Evolutionary conservation across 1,140 invertebrate species (phyloP).

Genomic region (Brachionus koreanus): DNA sequence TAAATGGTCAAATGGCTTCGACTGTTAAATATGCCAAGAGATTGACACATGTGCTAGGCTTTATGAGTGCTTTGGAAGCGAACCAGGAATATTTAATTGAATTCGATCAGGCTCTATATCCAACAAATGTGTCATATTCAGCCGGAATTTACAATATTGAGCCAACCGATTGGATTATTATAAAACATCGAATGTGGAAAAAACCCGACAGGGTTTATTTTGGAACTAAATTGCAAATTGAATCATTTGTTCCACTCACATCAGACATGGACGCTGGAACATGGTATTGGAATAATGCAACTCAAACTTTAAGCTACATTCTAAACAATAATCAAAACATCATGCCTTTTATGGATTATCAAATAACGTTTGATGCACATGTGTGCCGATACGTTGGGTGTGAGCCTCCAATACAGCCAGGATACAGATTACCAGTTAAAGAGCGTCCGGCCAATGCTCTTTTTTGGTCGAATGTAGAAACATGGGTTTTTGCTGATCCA

Average conservation of each 20-base stretch:
- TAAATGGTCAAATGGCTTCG: background rate
- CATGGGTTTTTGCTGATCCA: background rate
- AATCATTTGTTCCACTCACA: constrained; percentile 2
- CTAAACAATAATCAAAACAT: background rate
- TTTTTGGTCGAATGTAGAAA: constrained; percentile 20
- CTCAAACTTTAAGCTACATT: background rate
- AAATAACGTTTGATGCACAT: background rate
- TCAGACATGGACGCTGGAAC: background rate
- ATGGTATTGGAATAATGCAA: constrained; percentile 32
- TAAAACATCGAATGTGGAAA: background rate
- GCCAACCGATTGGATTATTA: background rate
- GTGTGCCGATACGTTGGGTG: constrained; percentile 29
- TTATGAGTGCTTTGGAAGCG: background rate
- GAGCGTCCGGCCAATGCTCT: background rate
- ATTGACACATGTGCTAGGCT: background rate
- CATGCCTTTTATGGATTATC: background rate
- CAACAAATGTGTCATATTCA: background rate
- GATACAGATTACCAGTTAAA: background rate
- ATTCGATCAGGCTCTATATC: constrained; percentile 1
- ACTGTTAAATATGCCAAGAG: background rate
- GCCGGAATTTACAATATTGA: background rate
- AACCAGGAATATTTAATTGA: constrained; percentile 26
- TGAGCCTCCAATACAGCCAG: constrained; percentile 18
- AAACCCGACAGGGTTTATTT: constrained; percentile 23
- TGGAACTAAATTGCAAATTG: background rate